Evolutionary conservation across 2,113 vertebrate genomes (phyloP).

Genomic region (Hystrix cristata): DNA sequence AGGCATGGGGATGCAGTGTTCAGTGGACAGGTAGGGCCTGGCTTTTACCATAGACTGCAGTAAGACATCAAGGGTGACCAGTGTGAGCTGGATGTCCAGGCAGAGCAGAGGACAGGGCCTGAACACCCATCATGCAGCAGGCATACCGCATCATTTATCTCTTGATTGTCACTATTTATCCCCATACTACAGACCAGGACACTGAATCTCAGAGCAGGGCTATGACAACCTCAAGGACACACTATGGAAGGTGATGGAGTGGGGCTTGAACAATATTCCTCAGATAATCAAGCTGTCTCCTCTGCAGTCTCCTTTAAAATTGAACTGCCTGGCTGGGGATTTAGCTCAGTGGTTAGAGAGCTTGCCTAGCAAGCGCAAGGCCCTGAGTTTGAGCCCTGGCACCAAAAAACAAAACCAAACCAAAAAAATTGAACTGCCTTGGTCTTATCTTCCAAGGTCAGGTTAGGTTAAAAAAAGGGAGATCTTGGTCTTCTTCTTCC

Average conservation of each 20-base stretch:
- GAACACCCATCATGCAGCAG: not conserved
- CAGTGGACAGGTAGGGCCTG: not conserved
- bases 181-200: constrained; percentile 12
- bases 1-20: not conserved
- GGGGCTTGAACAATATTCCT: not conserved
- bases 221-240: not conserved
- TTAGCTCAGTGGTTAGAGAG: too few relatives aligned
- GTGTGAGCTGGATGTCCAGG: not conserved
- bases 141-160: not conserved
- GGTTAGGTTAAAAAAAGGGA: not conserved
- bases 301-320: not conserved
- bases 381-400: too few relatives aligned
- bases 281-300: not conserved
- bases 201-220: not conserved
- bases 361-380: too few relatives aligned
- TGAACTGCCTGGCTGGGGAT: too few relatives aligned
- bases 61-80: not conserved
- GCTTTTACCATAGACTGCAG: not conserved
- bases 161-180: not conserved
- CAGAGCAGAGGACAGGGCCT: not conserved
- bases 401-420: too few relatives aligned
- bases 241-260: not conserved
- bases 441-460: not conserved
- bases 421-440: not conserved
- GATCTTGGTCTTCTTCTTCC: not conserved